Evolutionary conservation across 2,888 invertebrate genomes (phyloP), one percentile per base, ranked within the genome.

Genomic region (Hyposoter didymator): DNA sequence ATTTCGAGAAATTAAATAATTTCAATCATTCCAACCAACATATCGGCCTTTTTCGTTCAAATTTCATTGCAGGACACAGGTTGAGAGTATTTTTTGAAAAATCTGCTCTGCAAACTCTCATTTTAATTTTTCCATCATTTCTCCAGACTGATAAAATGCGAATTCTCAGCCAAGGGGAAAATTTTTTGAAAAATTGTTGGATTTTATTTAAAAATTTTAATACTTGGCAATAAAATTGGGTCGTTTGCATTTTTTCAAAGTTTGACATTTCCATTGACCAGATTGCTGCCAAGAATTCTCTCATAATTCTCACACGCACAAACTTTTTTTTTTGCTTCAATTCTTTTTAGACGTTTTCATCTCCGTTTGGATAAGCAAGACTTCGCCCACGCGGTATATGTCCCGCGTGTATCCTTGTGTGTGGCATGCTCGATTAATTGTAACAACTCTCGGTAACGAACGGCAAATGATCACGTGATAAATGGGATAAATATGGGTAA

Each of bases 371-470:
- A 22, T 28, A 28, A 22, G 59, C 69, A 1, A 19, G 80, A 49
- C 39, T 69, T n/a, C 64, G 70, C 80, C 70, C 80, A 76, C 84
- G 79, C 70, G 66, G 22, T n/a, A n/a, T n/a, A n/a, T n/a, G 45
- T 72, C 39, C n/a, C 76, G 32, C 70, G 22, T 43, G 35, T 78
- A 69, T 45, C 59, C 80, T 73, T 66, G 59, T 62, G 59, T 62
- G 32, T 62, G 67, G 78, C 79, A 55, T 62, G 45, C 49, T 64
- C 74, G 52, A 84, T 85, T 82, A 82, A 85, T 85, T 74, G 62
- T 74, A 69, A 64, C 82, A 75, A 69, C 59, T 73, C 66, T 62
- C 83, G 78, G 72, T 75, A 85, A 83, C 70, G 74, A 82, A 78
- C 75, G 69, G 62, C 59, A 10, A 67, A 49, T 78, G 55, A 64